phyloP scores from a whole-genome alignment of 2,113 vertebrate species.

The Apodemus speciosus region DNA sequence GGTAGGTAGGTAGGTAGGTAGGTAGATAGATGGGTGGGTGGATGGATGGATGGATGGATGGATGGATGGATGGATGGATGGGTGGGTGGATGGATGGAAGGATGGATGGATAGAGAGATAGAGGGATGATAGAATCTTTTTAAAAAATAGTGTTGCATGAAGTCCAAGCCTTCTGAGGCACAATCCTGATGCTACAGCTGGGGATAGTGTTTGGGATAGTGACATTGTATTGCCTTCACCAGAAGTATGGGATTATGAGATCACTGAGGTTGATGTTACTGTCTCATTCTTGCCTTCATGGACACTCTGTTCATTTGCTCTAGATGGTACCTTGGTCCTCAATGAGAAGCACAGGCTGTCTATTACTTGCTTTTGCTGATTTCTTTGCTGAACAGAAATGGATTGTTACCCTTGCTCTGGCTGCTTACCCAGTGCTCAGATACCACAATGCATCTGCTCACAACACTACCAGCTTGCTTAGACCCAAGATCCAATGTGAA shows the following conservation, averaged over 20 bases:
- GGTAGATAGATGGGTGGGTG: accelerated
- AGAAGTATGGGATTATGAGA: neutral
- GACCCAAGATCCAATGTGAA: neutral
- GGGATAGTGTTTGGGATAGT: neutral
- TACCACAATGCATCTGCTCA: neutral
- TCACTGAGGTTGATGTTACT: neutral
- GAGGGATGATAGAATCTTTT: neutral
- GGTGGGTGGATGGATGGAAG: neutral
- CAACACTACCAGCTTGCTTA: neutral
- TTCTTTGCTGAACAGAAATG: neutral
- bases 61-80: neutral
- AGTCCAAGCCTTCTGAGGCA: neutral
- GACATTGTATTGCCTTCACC: neutral
- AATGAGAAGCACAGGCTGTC: neutral
- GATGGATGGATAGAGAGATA: too few species aligned
- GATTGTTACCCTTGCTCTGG: neutral
- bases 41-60: too few species aligned
- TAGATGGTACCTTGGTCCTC: neutral
- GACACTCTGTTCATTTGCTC: neutral
- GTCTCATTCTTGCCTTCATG: neutral
- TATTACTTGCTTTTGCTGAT: neutral
- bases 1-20: neutral
- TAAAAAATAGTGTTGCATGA: neutral
- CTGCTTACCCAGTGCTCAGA: neutral
- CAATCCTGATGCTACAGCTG: neutral